Base-by-base conservation (phyloP, 1,140 invertebrate species). In the Lithobius niger region DNA sequence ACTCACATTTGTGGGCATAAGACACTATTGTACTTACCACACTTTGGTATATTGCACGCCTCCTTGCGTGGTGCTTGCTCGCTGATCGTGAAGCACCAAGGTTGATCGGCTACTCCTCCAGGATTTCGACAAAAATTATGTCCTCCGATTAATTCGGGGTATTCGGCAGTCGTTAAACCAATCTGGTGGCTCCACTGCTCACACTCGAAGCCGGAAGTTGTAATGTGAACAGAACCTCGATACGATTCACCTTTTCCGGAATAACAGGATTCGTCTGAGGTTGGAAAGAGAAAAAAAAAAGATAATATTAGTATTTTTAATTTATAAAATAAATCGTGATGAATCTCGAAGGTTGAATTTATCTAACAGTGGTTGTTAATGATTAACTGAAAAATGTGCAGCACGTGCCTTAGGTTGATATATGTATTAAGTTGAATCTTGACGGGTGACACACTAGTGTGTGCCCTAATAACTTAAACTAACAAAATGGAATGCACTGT, bases 91-190 rank as follows among this genome's bases (percentile, higher is more conserved):
- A 36, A 36, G 31, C 31, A 36, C 31, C 93, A 98, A 0, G 95
- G 95, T 60, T 84, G 80, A 0, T 69, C 66, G 66, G 88, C 82
- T 0, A 76, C 70, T 27, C 80, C 79, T 36, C 82, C 86, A 16
- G 93, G 93, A 74, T 98, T 98, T 56, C 90, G 78, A 69, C 94
- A 98, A 67, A 84, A 93, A 63, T 87, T 91, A 66, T 95, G 90
- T 22, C 83, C 82, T 18, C 84, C 86, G 24, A 83, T 80, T 22
- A 97, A 73, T 69, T 92, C 89, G 0, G 83, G 84, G 67, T 84
- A 81, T 50, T 88, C 82, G 1, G 82, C 78, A 16, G 84, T 77
- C 60, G 79, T 80, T 19, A 85, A 75, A 66, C 79, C 77, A 58
- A 87, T 70, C 62, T 87, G 82, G 57, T 71, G 22, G 21, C 80